Base-by-base conservation (phyloP, 1,140 invertebrate species). In the Archivesica marissinica region DNA sequence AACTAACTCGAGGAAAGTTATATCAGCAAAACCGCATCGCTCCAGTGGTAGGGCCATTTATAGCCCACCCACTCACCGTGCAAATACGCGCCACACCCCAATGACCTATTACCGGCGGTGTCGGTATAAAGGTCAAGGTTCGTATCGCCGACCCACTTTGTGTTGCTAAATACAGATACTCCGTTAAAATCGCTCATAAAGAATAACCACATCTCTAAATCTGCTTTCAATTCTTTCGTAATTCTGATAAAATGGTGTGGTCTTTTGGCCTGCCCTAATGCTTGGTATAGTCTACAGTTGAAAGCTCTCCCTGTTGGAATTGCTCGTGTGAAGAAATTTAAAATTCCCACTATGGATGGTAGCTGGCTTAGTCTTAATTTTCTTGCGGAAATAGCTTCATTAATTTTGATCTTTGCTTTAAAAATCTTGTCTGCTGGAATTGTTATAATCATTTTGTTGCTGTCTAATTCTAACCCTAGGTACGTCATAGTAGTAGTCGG, bases 31-130 rank as follows among this genome's bases (percentile, higher is more conserved):
- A 59, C 25, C 1, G 25, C 54, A 59, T 59, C 17, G 33, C 54
- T 59, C 54, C 54, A 59, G 33, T 30, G 17, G 23, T 7, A 30
- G 7, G 50, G 50, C 50, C 50, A 52, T 52, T 52, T 52, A 17
- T n/a, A 59, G 54, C n/a, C 54, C 4, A 30, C 25, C 54, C 54
- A 59, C 4, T 64, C 20, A 0, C 70, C 70, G 25, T 79, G 13
- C 56, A 80, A 59, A 39, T 74, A 87, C 41, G 38, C 33, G 15
- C 75, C 80, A 68, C 54, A 59, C 25, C 54, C 54, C n/a, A 28
- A 30, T 6, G 28, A 30, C 33, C n/a, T 25, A n/a, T 59, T 59
- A 28, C 54, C 25, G 33, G 54, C 54, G 3, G 28, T 9, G 33
- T 59, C 54, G n/a, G 54, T 30, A 59, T 59, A 59, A 28, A 59